These are phyloP conservation scores for Trachops cirrhosus DNA, from an alignment of 2,797 vertebrate genomes.

Conservation along the genomic window DNA sequence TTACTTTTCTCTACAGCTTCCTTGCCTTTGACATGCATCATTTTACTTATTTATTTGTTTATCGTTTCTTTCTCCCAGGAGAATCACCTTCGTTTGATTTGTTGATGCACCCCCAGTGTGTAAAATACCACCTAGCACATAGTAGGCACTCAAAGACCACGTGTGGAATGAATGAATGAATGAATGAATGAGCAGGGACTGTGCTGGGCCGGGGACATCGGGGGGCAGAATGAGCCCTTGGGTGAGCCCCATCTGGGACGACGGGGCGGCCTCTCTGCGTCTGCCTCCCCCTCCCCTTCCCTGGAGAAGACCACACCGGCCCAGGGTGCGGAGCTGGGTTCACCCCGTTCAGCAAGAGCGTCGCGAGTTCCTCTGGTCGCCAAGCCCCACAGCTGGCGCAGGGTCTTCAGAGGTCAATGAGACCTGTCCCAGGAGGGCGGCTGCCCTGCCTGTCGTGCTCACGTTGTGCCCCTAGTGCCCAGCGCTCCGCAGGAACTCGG, in stretches of 20 bases:
- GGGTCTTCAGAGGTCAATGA: neutral
- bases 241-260: fast-evolving
- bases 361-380: fast-evolving
- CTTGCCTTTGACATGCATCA: neutral
- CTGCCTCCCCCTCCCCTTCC: neutral
- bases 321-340: neutral
- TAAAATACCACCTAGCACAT: neutral
- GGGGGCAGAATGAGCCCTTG: neutral
- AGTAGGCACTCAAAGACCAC: neutral
- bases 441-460: neutral
- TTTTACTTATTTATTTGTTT: too few species aligned
- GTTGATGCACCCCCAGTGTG: neutral
- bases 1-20: neutral
- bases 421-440: neutral
- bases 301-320: fast-evolving
- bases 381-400: fast-evolving
- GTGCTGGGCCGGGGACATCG: neutral
- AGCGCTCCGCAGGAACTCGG: fast-evolving
- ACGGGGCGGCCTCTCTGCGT: fast-evolving
- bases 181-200: fast-evolving
- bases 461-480: fast-evolving
- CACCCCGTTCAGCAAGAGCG: neutral
- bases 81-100: neutral
- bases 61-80: neutral
- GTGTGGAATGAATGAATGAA: neutral